Percentiles rank a stretch among this genome's conserved stretches.
Evolutionary conservation across 2,113 vertebrate genomes (phyloP).

Genomic region (Crotalus helleri): DNA sequence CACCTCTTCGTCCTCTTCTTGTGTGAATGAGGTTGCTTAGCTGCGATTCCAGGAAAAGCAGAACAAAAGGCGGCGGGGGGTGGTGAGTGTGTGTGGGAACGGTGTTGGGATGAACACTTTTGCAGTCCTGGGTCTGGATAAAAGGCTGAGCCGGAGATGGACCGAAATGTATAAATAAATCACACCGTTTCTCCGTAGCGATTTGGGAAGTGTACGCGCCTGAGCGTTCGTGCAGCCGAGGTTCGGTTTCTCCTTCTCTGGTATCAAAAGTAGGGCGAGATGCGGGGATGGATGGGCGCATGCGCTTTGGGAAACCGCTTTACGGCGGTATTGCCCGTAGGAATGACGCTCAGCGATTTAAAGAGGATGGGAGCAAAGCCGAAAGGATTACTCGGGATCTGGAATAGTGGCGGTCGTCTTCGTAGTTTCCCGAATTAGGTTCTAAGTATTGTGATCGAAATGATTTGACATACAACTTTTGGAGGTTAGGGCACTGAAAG

Average conservation of each 20-base stretch:
- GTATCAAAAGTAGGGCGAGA: fast-evolving
- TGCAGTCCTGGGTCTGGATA: background rate
- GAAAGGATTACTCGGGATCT: background rate
- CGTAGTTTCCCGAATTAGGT: background rate
- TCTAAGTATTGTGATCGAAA: background rate
- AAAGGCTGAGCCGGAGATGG: background rate
- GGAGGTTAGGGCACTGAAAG: background rate
- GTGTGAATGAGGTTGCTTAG: background rate
- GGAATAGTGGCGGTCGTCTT: background rate
- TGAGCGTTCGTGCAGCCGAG: background rate
- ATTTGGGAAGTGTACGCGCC: fast-evolving
- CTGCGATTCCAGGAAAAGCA: background rate
- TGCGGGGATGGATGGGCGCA: fast-evolving
- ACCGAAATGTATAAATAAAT: fast-evolving
- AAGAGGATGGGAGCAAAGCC: background rate
- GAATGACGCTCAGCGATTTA: background rate
- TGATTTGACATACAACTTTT: background rate
- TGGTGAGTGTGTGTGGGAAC: background rate
- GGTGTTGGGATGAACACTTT: background rate
- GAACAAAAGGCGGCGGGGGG: background rate
- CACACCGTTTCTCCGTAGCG: background rate
- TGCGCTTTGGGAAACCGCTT: background rate
- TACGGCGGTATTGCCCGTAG: slow-evolving; percentile 25
- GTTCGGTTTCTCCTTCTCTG: background rate
- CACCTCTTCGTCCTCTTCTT: background rate